A percentile compares a stretch with the other conserved stretches of the same genome.
Conservation (phyloP, 1,140 invertebrate genomes). For the Neoseiulus cucumeris region DNA sequence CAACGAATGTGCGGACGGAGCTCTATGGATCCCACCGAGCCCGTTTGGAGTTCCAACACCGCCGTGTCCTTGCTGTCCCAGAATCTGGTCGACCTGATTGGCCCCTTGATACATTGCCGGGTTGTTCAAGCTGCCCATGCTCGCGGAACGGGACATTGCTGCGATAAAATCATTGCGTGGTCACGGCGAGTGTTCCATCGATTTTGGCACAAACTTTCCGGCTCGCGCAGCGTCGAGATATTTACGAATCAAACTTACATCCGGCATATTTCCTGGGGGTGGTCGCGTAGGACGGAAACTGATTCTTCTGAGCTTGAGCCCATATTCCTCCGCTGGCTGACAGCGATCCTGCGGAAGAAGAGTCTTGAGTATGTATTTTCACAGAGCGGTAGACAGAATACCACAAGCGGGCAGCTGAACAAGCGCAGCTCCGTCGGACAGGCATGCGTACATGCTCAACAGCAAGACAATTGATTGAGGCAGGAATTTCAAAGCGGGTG, state of each 20-base stretch:
- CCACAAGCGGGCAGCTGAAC: too few species aligned
- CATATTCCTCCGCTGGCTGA: conserved; percentile 1
- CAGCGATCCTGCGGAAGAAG: background rate
- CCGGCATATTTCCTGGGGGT: conserved; percentile 8
- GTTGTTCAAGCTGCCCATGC: conserved; percentile 4
- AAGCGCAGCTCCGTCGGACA: too few species aligned
- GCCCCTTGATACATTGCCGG: background rate
- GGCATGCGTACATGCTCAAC: too few species aligned
- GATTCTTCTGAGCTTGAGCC: background rate
- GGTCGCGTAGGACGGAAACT: conserved; percentile 7
- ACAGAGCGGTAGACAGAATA: too few species aligned
- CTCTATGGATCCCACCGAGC: conserved; percentile 1
- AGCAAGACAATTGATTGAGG: too few species aligned
- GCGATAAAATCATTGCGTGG: background rate
- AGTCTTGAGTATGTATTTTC: too few species aligned
- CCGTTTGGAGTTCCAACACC: background rate
- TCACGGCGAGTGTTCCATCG: background rate
- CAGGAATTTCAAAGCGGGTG: too few species aligned
- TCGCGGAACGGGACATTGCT: conserved; percentile 5
- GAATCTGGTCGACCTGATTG: background rate
- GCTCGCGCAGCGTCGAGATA: background rate
- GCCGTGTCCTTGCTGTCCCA: background rate
- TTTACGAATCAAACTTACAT: background rate
- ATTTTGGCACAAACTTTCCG: background rate
- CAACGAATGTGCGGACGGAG: background rate